Percentiles rank a stretch among this genome's conserved stretches.
Evolutionary conservation across 1,140 invertebrate species (phyloP).

Genomic region (Maconellicoccus hirsutus): DNA sequence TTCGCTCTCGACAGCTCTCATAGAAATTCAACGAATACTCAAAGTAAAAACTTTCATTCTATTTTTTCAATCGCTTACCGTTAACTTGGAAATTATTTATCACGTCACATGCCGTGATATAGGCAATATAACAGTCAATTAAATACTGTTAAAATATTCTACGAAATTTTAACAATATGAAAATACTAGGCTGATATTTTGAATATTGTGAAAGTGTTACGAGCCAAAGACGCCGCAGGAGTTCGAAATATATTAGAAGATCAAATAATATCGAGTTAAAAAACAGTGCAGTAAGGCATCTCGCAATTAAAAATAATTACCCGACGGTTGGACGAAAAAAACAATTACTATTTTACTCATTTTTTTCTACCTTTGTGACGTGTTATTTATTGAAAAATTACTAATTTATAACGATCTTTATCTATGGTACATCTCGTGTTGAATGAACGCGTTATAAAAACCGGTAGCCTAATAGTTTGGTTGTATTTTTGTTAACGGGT

Average conservation of each 20-base stretch:
- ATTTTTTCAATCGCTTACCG: too few species aligned
- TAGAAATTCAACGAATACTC: too few species aligned
- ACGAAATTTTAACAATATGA: too few species aligned
- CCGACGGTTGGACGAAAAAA: not conserved
- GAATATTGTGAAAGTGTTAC: slow-evolving; percentile 5
- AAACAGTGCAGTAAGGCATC: not conserved
- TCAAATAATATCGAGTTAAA: not conserved
- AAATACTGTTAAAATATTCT: too few species aligned
- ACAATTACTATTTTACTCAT: not conserved
- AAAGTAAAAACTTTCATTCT: too few species aligned
- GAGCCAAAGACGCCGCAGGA: not conserved
- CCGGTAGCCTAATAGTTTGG: not conserved
- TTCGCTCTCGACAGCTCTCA: too few species aligned
- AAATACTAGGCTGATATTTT: not conserved
- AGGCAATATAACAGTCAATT: too few species aligned
- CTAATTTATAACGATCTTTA: not conserved
- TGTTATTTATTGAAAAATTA: slow-evolving; percentile 1
- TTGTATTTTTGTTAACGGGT: too few species aligned
- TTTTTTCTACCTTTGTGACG: too few species aligned
- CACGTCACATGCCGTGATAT: too few species aligned
- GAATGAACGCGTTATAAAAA: not conserved
- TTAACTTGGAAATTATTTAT: too few species aligned
- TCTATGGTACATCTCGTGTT: not conserved
- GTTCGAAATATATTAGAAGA: not conserved
- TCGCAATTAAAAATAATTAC: not conserved